A percentile compares a stretch with the other conserved stretches of the same genome.
Evolutionary conservation across 2,888 invertebrate genomes (phyloP).

Genomic region (Neoascia interrupta): DNA sequence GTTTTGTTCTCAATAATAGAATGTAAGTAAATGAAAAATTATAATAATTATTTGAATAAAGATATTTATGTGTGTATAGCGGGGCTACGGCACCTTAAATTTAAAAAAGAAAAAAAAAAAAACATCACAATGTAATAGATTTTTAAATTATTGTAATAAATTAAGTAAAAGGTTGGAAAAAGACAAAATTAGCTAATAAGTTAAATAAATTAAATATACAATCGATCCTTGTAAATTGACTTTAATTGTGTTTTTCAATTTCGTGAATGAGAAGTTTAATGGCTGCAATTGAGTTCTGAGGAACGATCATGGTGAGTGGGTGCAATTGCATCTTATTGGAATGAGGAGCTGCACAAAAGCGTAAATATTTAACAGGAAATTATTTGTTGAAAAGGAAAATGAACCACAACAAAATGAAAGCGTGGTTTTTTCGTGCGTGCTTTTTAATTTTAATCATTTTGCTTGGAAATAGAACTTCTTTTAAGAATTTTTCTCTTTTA

Average conservation of each 20-base stretch:
- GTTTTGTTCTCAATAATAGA: constrained; percentile 12
- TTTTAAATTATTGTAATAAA: constrained; percentile 44
- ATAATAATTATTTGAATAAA: constrained; percentile 14
- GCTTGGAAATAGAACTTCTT: too few relatives aligned
- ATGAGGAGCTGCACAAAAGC: too few relatives aligned
- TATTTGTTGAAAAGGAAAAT: too few relatives aligned
- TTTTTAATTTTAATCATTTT: too few relatives aligned
- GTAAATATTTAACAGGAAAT: too few relatives aligned
- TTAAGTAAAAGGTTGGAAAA: constrained; percentile 12
- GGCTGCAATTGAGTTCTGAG: too few relatives aligned
- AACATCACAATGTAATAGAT: constrained; percentile 24
- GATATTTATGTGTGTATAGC: constrained; percentile 6
- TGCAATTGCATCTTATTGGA: too few relatives aligned
- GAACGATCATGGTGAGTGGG: too few relatives aligned
- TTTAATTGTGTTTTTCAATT: background rate
- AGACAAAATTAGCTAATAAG: constrained; percentile 12
- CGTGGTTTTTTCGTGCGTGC: too few relatives aligned
- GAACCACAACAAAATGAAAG: too few relatives aligned
- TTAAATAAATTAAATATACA: constrained; percentile 38
- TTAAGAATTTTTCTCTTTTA: too few relatives aligned
- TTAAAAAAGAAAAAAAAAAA: background rate
- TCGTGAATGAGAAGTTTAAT: background rate
- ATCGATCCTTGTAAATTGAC: constrained; percentile 18
- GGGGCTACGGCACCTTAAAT: constrained; percentile 4
- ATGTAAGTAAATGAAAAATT: constrained; percentile 16